Conservation (phyloP, 2,888 invertebrate genomes). For the Macrophya alboannulata region DNA sequence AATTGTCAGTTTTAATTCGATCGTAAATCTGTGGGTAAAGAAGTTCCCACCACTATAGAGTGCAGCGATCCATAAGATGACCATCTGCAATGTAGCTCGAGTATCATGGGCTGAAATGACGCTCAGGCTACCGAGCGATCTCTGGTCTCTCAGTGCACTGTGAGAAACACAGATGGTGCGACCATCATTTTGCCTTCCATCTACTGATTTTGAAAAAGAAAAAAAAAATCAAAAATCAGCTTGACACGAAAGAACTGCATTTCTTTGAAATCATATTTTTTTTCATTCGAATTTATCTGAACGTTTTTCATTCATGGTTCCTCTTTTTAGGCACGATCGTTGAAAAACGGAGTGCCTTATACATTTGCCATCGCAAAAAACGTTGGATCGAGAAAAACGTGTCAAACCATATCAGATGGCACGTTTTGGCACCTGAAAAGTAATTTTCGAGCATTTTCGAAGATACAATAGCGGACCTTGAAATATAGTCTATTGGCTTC, state of each 20-base stretch:
- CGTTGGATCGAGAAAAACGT: too few relatives aligned
- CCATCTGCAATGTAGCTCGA: conserved; percentile 70
- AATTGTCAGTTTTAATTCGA: conserved; percentile 79
- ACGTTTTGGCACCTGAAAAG: too few relatives aligned
- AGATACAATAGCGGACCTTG: too few relatives aligned
- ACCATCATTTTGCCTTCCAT: background rate
- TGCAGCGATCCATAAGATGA: conserved; percentile 60
- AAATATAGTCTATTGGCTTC: too few relatives aligned
- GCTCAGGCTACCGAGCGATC: conserved; percentile 33
- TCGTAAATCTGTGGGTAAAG: conserved; percentile 74
- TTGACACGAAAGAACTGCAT: background rate
- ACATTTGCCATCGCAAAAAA: too few relatives aligned
- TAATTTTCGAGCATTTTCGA: too few relatives aligned
- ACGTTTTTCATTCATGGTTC: background rate
- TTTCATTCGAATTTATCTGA: background rate
- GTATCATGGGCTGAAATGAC: conserved; percentile 31
- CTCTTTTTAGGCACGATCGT: too few relatives aligned
- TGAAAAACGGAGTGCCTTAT: too few relatives aligned
- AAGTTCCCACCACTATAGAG: conserved; percentile 39
- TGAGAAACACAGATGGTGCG: conserved; percentile 47
- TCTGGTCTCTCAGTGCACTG: conserved; percentile 1
- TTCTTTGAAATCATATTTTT: background rate
- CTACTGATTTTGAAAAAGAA: background rate
- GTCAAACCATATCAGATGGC: too few relatives aligned
- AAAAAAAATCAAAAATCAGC: background rate